phyloP scores from a whole-genome alignment of 2,113 vertebrate species.

The Chloroceryle aenea region DNA sequence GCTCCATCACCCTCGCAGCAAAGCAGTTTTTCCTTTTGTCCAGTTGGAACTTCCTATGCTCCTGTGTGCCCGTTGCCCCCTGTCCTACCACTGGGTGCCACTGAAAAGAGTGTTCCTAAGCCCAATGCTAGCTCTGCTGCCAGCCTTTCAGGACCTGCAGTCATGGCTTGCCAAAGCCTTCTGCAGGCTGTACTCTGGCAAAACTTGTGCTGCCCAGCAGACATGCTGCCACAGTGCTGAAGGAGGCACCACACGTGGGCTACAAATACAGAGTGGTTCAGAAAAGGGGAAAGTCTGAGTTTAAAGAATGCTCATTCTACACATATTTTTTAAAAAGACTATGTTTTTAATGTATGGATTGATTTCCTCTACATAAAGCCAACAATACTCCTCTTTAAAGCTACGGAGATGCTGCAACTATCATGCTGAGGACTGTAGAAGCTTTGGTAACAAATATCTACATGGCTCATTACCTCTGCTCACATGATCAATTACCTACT shows the following conservation, averaged over 20 bases:
- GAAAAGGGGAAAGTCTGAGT: background rate
- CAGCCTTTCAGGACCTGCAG: background rate
- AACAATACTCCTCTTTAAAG: background rate
- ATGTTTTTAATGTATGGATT: background rate
- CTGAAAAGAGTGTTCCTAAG: background rate
- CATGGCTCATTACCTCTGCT: background rate
- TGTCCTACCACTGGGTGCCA: background rate
- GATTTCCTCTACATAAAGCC: background rate
- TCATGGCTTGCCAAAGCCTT: background rate
- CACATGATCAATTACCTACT: background rate
- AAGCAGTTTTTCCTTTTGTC: background rate
- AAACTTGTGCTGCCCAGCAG: background rate
- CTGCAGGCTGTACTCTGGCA: background rate
- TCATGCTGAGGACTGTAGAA: background rate
- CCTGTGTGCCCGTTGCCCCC: background rate
- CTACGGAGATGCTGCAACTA: background rate
- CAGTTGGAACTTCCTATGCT: background rate
- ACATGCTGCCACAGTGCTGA: background rate
- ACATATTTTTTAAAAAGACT: fast-evolving
- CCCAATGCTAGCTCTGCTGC: background rate
- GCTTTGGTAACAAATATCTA: background rate
- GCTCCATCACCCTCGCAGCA: background rate
- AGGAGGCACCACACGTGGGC: background rate
- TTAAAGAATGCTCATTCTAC: background rate
- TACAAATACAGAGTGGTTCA: background rate